Percentiles rank a stretch among this genome's conserved stretches.
Conservation (phyloP, 2,113 vertebrate genomes). For the Sinocyclocheilus maitianheensis region DNA sequence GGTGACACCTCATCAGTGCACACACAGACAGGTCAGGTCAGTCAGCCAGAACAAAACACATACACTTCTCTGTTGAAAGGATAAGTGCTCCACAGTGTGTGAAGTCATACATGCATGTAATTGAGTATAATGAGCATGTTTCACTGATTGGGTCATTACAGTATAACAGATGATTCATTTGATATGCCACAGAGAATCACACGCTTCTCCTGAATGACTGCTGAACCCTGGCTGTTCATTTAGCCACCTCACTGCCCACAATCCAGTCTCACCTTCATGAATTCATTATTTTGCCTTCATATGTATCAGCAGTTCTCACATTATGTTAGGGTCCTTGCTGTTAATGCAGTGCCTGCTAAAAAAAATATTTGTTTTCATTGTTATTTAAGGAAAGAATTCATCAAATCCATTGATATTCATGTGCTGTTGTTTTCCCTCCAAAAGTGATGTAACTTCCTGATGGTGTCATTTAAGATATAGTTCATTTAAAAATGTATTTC, state of each 20-base stretch:
- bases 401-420: not conserved
- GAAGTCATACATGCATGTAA: not conserved
- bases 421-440: not conserved
- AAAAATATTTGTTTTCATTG: not conserved
- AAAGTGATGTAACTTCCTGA: not conserved
- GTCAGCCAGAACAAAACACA: not conserved
- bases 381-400: not conserved
- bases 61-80: not conserved
- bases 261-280: not conserved
- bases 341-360: not conserved
- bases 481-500: not conserved
- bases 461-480: not conserved
- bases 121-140: not conserved
- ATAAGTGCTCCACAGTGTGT: not conserved
- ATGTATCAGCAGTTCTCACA: not conserved
- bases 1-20: conserved; percentile 16
- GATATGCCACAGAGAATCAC: not conserved
- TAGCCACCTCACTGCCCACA: conserved; percentile 1
- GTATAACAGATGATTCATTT: conserved; percentile 9
- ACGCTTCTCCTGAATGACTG: conserved; percentile 1
- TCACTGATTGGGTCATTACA: not conserved
- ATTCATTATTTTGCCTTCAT: not conserved
- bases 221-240: conserved; percentile 15
- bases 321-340: not conserved
- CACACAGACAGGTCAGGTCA: not conserved